Evolutionary conservation across 2,888 invertebrate genomes (phyloP).

Genomic region (Cerastis leucographa): DNA sequence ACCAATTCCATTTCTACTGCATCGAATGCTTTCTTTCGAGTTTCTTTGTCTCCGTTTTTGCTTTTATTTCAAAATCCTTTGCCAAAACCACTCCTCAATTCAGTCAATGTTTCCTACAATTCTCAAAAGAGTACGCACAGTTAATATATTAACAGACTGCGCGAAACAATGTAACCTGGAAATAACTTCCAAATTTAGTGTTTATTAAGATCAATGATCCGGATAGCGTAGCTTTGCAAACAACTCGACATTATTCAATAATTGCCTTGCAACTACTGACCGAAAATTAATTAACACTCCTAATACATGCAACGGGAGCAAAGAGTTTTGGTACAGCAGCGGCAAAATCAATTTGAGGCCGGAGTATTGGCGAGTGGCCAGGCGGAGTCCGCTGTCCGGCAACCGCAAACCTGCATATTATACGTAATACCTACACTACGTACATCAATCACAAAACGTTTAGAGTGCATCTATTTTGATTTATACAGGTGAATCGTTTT

Average conservation of each 20-base stretch:
- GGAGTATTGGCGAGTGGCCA: slow-evolving; percentile 84
- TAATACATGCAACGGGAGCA: slow-evolving; percentile 80
- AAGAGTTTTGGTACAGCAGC: slow-evolving; percentile 82
- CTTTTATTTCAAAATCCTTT: slow-evolving; percentile 32
- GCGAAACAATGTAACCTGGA: neutral
- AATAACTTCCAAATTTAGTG: neutral
- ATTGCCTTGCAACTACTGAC: slow-evolving; percentile 55
- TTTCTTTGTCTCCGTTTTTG: slow-evolving; percentile 23
- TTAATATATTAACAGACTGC: slow-evolving; percentile 17
- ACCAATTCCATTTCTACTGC: neutral
- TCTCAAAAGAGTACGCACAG: slow-evolving; percentile 6
- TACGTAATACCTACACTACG: slow-evolving; percentile 69
- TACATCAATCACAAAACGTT: slow-evolving; percentile 72
- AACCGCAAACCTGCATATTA: slow-evolving; percentile 79
- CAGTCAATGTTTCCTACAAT: slow-evolving; percentile 18
- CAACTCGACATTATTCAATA: slow-evolving; percentile 42
- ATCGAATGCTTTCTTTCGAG: slow-evolving; percentile 9
- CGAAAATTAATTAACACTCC: slow-evolving; percentile 82
- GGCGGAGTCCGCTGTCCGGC: slow-evolving; percentile 74
- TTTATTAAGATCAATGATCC: slow-evolving; percentile 15
- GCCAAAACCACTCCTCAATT: slow-evolving; percentile 47
- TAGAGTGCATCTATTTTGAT: slow-evolving; percentile 71
- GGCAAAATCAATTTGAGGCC: slow-evolving; percentile 89
- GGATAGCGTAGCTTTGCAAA: slow-evolving; percentile 21
- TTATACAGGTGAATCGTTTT: slow-evolving; percentile 68